Evolutionary conservation across 1,140 invertebrate species (phyloP), one percentile per base, ranked within the genome.

Genomic region (Drosophila suzukii): DNA sequence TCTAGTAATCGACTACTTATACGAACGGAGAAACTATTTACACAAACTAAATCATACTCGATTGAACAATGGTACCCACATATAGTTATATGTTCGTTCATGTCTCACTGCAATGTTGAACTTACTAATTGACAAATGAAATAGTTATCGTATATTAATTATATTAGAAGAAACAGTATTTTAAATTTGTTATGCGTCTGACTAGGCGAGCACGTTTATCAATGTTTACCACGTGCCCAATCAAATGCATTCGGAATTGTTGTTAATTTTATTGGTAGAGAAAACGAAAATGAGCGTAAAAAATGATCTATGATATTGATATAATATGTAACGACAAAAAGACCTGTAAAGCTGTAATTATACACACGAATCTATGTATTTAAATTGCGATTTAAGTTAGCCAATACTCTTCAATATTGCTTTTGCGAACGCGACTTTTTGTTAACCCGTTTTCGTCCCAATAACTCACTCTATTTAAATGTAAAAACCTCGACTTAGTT

Each of bases 231-330:
- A 75, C 54, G 65, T 79, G 75, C 81, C 51, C 58, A 63, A 75
- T 56, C 72, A 75, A 75, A 75, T 77, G 75, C 74, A 88, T 88
- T 88, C 70, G 70, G 76, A 76, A 88, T 83, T 84, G 81, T 86
- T 86, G 83, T 88, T 86, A 70, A 86, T 79, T 83, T 83, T 79
- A 88, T 83, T 83, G 75, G 83, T 84, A 85, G 67, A 82, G 58
- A 43, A 51, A 32, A 17, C n/a, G 27, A 32, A 53, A 61, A 39
- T 36, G 58, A 68, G 12, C 49, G 70, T 39, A 32, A 43, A 15
- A 47, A 67, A 80, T 73, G 61, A 76, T 76, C 43, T 68, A 77
- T 67, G 47, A 66, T 75, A 75, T 53, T 75, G 34, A 53, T 57
- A 46, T 53, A 75, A 20, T 63, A 76, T 62, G 78, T 75, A 82